phyloP scores from a whole-genome alignment of 2,113 vertebrate genomes.

The Tiliqua scincoides region DNA sequence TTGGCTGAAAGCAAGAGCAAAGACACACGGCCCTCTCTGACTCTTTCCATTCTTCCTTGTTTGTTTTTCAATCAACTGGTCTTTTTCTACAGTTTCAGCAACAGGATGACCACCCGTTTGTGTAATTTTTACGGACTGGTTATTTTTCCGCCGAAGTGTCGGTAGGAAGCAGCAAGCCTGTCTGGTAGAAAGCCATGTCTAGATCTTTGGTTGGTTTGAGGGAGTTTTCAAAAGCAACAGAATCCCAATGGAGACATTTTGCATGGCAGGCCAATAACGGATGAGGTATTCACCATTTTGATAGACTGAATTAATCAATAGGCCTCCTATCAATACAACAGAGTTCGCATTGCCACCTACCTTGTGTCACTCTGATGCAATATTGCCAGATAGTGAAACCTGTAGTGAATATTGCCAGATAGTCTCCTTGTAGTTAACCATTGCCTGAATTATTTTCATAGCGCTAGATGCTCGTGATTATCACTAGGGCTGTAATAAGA shows the following conservation, averaged over 20 bases:
- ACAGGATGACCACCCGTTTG: neutral
- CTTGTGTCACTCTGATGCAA: neutral
- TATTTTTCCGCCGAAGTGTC: neutral
- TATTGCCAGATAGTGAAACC: neutral
- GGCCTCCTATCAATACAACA: too few species aligned
- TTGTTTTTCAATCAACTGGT: neutral
- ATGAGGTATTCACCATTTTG: neutral
- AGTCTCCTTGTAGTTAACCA: neutral
- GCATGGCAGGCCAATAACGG: neutral
- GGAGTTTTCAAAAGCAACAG: neutral
- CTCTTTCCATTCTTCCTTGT: neutral
- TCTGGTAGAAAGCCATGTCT: neutral
- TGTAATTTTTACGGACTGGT: neutral
- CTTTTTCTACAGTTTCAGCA: neutral
- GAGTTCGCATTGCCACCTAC: neutral
- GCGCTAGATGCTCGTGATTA: neutral
- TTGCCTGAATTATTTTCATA: neutral
- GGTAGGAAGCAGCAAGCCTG: neutral
- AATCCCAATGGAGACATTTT: neutral
- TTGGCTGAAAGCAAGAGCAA: neutral
- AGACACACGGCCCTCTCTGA: neutral
- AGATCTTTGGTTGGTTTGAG: neutral
- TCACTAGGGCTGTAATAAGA: neutral
- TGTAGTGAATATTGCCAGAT: neutral
- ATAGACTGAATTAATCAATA: neutral